These are phyloP conservation scores for Phaetusa simplex DNA, from an alignment of 2,113 vertebrate genomes.

Conservation along the genomic window DNA sequence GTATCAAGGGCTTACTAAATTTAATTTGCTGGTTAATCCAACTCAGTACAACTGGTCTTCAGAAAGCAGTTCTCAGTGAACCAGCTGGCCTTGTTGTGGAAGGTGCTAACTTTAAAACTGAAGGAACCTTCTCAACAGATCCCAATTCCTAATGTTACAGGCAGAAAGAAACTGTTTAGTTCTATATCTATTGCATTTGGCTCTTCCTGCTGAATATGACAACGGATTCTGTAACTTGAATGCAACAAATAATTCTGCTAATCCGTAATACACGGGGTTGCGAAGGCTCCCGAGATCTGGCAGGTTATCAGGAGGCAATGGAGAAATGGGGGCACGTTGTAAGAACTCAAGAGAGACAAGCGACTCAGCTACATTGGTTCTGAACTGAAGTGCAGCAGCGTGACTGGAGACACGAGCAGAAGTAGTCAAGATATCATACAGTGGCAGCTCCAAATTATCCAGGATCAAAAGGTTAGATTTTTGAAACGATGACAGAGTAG, in stretches of 20 bases:
- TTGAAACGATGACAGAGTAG: not conserved
- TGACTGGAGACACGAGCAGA: not conserved
- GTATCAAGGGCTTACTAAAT: not conserved
- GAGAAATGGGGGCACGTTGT: not conserved
- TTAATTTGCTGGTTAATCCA: not conserved
- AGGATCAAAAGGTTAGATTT: not conserved
- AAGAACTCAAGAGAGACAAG: not conserved
- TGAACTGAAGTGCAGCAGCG: not conserved
- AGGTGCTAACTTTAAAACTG: not conserved
- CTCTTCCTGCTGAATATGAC: not conserved
- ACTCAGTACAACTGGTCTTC: not conserved
- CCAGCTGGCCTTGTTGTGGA: not conserved
- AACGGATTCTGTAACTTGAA: not conserved
- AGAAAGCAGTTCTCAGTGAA: not conserved
- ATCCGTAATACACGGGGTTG: fast-evolving
- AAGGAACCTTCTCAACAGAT: not conserved
- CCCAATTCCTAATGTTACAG: not conserved
- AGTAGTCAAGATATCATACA: not conserved
- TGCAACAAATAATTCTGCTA: not conserved
- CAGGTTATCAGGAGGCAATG: not conserved
- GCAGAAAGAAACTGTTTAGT: not conserved
- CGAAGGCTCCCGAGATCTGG: not conserved
- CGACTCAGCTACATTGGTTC: fast-evolving
- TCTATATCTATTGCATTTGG: not conserved
- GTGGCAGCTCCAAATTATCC: not conserved